Base-by-base conservation (phyloP, 2,888 invertebrate genomes). In the Sesia bembeciformis region DNA sequence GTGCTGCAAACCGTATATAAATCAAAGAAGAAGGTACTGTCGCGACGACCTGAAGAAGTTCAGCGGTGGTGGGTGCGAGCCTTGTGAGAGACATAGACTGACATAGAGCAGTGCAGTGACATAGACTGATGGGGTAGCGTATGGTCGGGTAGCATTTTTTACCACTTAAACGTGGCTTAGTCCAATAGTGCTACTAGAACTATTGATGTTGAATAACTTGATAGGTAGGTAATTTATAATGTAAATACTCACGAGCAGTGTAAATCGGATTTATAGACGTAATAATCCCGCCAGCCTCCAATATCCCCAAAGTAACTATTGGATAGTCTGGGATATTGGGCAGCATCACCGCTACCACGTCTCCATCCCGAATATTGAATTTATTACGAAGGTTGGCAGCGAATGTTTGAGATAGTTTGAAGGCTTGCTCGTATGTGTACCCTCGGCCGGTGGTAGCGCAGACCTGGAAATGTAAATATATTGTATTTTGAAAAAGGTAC, bases 261-360 rank as follows among this genome's bases (percentile, higher is more conserved):
- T 95, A 96, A 58, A 91, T 74, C 0, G 95, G 94, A 82, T 96
- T 96, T 4, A 95, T 86, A 0, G 94, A 93, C 0, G 95, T 94
- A 3, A 93, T 91, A 6, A 92, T 69, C 1, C 94, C 83, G 0
- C 94, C 94, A 50, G 94, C 95, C 65, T 93, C 93, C 40, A 94
- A 66, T 40, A 92, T 89, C 0, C 94, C 96, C 66, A 95, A 69
- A 5, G 91, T 74, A 2, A 92, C 90, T 7, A 95, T 81, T 0
- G 93, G 91, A 68, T 91, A 94, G 76, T 96, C 96, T 0, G 96
- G 95, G 39, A 93, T 67, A 73, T 96, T 96, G 0, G 95, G 95
- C 55, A 95, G 70, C 67, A 95, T 91, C 4, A 96, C 64, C 0
- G 93, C 94, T 0, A 96, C 75, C 0, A 93, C 90, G 66, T 96